Evolutionary conservation across 2,113 vertebrate genomes (phyloP).

Genomic region (Stegastes partitus): DNA sequence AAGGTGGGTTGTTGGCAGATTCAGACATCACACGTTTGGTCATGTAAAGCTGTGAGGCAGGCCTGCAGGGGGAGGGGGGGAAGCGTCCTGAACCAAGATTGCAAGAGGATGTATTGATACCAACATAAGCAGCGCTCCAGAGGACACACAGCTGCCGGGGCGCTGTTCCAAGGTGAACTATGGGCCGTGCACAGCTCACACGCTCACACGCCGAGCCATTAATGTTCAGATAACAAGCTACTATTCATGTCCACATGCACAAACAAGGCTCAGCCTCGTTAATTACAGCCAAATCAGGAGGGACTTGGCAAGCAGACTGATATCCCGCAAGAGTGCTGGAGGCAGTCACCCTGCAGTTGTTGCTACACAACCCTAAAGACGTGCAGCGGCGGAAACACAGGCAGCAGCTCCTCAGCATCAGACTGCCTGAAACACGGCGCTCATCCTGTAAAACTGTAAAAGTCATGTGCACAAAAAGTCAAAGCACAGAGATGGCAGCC

Average conservation of each 20-base stretch:
- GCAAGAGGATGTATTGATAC: conserved; percentile 55
- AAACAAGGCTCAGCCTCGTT: conserved; percentile 70
- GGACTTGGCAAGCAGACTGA: conserved; percentile 67
- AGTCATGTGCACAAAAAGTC: not conserved
- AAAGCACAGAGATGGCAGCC: not conserved
- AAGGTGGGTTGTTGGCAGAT: conserved; percentile 37
- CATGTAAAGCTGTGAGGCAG: conserved; percentile 29
- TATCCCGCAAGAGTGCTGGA: conserved; percentile 66
- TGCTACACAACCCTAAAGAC: conserved; percentile 69
- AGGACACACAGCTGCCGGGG: conserved; percentile 72
- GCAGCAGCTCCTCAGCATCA: conserved; percentile 17
- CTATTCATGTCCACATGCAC: conserved; percentile 72
- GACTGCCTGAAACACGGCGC: not conserved
- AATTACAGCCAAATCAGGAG: conserved; percentile 75
- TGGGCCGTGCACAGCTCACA: conserved; percentile 39
- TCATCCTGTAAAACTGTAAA: conserved; percentile 6
- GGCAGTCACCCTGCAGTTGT: conserved; percentile 72
- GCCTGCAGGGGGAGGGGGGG: conserved; percentile 8
- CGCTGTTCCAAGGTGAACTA: conserved; percentile 71
- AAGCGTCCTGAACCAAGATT: conserved; percentile 53
- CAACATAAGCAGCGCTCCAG: conserved; percentile 52
- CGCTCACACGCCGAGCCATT: conserved; percentile 48
- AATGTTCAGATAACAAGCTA: conserved; percentile 72
- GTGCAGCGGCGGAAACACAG: conserved; percentile 38
- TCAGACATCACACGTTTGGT: conserved; percentile 28